Conservation (phyloP, 1,140 invertebrate genomes). For the Drosophila saltans region DNA sequence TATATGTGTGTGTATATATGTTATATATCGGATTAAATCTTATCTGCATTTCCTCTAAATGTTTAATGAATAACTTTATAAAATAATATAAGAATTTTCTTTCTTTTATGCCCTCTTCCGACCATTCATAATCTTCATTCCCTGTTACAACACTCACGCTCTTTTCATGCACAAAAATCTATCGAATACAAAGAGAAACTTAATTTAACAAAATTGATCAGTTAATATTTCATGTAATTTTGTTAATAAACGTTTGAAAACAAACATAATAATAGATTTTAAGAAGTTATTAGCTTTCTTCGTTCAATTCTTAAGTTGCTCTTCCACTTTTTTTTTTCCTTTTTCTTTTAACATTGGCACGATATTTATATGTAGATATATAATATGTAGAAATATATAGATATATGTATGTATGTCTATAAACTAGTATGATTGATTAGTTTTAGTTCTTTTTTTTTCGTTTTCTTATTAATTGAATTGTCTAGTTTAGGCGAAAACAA, state of each 20-base stretch:
- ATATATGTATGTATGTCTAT: conserved; percentile 38
- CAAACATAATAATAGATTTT: conserved; percentile 20
- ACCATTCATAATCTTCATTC: background rate
- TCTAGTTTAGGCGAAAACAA: conserved; percentile 6
- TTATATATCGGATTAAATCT: conserved; percentile 14
- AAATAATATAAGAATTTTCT: conserved; percentile 26
- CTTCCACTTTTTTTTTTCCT: conserved; percentile 36
- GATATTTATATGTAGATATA: conserved; percentile 60
- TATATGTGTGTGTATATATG: conserved; percentile 42
- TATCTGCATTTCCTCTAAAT: conserved; percentile 32
- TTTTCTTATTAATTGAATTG: background rate
- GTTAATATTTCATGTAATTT: conserved; percentile 25
- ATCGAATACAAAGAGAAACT: conserved; percentile 39
- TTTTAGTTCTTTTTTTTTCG: conserved; percentile 39
- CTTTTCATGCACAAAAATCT: conserved; percentile 1
- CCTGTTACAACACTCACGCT: background rate
- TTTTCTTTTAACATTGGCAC: conserved; percentile 72
- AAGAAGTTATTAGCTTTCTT: conserved; percentile 9
- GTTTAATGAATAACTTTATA: conserved; percentile 28
- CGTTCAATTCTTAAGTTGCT: conserved; percentile 19
- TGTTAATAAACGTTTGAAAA: conserved; percentile 26
- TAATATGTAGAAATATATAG: conserved; percentile 43
- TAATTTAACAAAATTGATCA: conserved; percentile 52
- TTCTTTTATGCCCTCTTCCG: background rate
- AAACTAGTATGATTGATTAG: conserved; percentile 59